phyloP scores from a whole-genome alignment of 1,140 invertebrate species.

The Ceratina australensis region DNA sequence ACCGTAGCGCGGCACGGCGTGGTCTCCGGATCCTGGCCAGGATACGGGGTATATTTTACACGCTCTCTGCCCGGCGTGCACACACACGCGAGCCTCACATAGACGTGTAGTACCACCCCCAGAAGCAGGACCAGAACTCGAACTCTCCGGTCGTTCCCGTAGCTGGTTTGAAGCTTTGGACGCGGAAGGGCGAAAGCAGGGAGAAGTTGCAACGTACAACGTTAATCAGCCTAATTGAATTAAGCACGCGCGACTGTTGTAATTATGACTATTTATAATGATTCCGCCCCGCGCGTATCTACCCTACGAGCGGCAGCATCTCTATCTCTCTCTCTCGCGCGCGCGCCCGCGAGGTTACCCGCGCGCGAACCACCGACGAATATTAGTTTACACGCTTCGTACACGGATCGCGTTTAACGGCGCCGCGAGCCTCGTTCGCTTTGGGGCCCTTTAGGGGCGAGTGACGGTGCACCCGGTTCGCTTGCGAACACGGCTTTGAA shows the following conservation, averaged over 20 bases:
- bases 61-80: slow-evolving; percentile 58
- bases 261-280: slow-evolving; percentile 81
- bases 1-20: slow-evolving; percentile 61
- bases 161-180: slow-evolving; percentile 39
- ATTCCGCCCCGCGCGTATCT: slow-evolving; percentile 65
- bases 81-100: slow-evolving; percentile 31
- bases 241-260: slow-evolving; percentile 78
- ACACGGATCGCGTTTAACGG: slow-evolving; percentile 53
- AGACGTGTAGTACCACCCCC: slow-evolving; percentile 20
- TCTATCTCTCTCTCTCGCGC: slow-evolving; percentile 7
- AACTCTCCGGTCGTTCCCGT: slow-evolving; percentile 40
- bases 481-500: neutral
- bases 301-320: slow-evolving; percentile 40
- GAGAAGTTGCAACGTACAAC: slow-evolving; percentile 73
- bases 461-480: neutral
- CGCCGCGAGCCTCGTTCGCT: slow-evolving; percentile 32
- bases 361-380: slow-evolving; percentile 33
- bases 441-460: slow-evolving; percentile 30
- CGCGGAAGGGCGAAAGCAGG: slow-evolving; percentile 49
- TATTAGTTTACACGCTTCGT: slow-evolving; percentile 65
- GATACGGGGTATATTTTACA: slow-evolving; percentile 75
- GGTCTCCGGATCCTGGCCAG: slow-evolving; percentile 76
- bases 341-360: neutral
- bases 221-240: slow-evolving; percentile 80
- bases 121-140: slow-evolving; percentile 44